phyloP scores from a whole-genome alignment of 2,888 invertebrate genomes.

The Trisateles emortualis region DNA sequence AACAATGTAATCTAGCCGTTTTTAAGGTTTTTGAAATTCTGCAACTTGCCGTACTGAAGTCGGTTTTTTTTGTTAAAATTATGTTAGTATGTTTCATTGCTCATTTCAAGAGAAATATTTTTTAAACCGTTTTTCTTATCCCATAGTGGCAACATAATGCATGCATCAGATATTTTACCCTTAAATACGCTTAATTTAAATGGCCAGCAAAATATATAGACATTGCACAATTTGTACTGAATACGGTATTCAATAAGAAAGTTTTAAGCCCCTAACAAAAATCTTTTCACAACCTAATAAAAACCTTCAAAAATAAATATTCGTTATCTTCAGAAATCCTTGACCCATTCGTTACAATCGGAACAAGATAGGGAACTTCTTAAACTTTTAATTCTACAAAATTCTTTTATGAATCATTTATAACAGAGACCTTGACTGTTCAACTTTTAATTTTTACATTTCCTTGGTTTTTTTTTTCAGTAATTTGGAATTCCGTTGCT shows the following conservation, averaged over 20 bases:
- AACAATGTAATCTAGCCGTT: too few relatives aligned
- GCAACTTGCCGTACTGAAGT: too few relatives aligned
- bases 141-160: too few relatives aligned
- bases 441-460: conserved; percentile 43
- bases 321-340: conserved; percentile 25
- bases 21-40: too few relatives aligned
- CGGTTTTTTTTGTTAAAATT: too few relatives aligned
- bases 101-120: too few relatives aligned
- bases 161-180: too few relatives aligned
- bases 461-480: conserved; percentile 22
- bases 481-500: conserved; percentile 31
- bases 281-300: neutral
- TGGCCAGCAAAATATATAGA: too few relatives aligned
- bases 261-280: conserved; percentile 4
- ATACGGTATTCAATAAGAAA: neutral
- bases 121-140: too few relatives aligned
- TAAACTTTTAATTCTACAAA: conserved; percentile 49
- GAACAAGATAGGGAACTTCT: conserved; percentile 39
- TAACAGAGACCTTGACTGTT: conserved; percentile 21
- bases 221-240: too few relatives aligned
- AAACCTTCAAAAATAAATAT: conserved; percentile 23
- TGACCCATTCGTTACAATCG: conserved; percentile 40
- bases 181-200: too few relatives aligned
- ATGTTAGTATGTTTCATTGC: too few relatives aligned
- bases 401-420: conserved; percentile 53